phyloP scores from a whole-genome alignment of 2,113 vertebrate species.

The Eonycteris spelaea region DNA sequence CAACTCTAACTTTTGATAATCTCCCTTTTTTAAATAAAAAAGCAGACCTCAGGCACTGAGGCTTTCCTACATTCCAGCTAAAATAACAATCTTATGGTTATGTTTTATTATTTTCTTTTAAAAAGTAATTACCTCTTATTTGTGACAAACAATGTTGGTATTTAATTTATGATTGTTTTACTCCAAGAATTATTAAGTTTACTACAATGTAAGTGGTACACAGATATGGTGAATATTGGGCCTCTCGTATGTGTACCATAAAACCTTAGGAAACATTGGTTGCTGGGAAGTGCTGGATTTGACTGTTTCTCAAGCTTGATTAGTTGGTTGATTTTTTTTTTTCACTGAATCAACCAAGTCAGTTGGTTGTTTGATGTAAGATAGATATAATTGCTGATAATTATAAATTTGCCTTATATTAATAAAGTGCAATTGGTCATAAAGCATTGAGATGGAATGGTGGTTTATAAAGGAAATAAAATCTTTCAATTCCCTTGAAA shows the following conservation, averaged over 20 bases:
- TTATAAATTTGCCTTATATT: not conserved
- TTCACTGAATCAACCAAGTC: not conserved
- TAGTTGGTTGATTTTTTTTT: not conserved
- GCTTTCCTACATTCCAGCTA: not conserved
- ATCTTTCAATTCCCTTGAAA: not conserved
- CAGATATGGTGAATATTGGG: not conserved
- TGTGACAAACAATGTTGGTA: not conserved
- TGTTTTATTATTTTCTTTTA: not conserved
- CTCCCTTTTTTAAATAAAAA: not conserved
- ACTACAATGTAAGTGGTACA: not conserved
- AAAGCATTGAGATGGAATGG: not conserved
- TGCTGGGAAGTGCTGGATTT: not conserved
- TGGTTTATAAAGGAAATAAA: not conserved
- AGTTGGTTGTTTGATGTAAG: not conserved
- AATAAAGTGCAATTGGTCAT: not conserved
- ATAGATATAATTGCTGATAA: not conserved
- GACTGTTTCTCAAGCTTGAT: not conserved
- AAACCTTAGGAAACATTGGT: not conserved
- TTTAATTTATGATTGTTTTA: conserved; percentile 15
- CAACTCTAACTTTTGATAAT: not conserved
- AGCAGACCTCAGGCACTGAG: not conserved
- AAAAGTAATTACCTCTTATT: conserved; percentile 26
- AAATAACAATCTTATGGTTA: not conserved
- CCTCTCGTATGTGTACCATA: not conserved
- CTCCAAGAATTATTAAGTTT: not conserved